These are phyloP conservation scores for Nysson spinosus DNA, from an alignment of 2,888 invertebrate species.

Conservation along the genomic window DNA sequence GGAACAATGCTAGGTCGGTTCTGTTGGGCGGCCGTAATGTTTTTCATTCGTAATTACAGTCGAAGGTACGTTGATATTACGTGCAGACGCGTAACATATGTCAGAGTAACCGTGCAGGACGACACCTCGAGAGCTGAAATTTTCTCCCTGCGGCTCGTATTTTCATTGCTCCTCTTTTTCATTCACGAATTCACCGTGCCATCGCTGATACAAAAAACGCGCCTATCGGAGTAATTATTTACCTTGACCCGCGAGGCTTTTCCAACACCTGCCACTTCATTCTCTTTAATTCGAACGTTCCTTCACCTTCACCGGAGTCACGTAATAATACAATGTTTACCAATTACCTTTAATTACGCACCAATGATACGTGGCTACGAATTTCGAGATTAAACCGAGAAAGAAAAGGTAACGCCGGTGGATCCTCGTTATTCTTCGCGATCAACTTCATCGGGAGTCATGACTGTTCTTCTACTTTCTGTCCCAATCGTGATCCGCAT, in stretches of 20 bases:
- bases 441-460: too few relatives aligned
- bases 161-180: neutral
- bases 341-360: too few relatives aligned
- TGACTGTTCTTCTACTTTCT: too few relatives aligned
- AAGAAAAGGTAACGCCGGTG: too few relatives aligned
- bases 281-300: slow-evolving; percentile 10
- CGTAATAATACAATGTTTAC: too few relatives aligned
- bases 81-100: slow-evolving; percentile 7
- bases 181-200: neutral
- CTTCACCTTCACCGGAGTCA: neutral
- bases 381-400: too few relatives aligned
- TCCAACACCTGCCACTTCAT: neutral
- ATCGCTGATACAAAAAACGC: too few relatives aligned
- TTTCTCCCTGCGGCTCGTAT: neutral
- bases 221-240: too few relatives aligned
- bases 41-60: slow-evolving; percentile 24
- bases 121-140: neutral
- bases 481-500: too few relatives aligned
- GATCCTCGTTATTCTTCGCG: too few relatives aligned
- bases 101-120: neutral
- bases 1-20: slow-evolving; percentile 18
- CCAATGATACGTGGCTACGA: too few relatives aligned
- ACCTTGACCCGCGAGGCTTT: neutral
- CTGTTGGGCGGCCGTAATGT: slow-evolving; percentile 1
- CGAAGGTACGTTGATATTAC: slow-evolving; percentile 2